Percentiles rank a stretch among this genome's conserved stretches.
These are phyloP conservation scores for Pseudorasbora parva DNA, from an alignment of 2,113 vertebrate genomes.

Conservation along the genomic window DNA sequence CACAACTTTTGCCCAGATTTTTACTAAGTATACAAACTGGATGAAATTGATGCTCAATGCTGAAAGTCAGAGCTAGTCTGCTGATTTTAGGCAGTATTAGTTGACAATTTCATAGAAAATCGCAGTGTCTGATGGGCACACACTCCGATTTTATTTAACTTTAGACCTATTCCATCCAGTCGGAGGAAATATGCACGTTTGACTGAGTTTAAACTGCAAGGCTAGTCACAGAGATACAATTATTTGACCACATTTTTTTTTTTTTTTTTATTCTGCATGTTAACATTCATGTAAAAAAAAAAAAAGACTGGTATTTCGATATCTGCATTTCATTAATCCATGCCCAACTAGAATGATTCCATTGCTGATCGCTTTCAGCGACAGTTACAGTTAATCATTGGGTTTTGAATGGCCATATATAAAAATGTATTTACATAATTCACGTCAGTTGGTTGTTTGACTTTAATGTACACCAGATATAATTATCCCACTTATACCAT, in stretches of 20 bases:
- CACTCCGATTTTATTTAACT: neutral
- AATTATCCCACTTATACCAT: neutral
- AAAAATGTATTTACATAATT: neutral
- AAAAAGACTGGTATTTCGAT: neutral
- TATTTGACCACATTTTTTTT: neutral
- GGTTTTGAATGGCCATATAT: neutral
- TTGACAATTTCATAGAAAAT: neutral
- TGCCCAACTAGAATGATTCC: neutral
- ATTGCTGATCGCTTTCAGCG: neutral
- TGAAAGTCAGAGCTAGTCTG: neutral
- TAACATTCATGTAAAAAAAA: neutral
- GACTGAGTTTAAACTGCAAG: neutral
- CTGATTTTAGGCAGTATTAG: neutral
- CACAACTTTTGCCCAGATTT: neutral
- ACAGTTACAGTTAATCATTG: neutral
- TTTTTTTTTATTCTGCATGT: neutral
- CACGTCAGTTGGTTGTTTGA: neutral
- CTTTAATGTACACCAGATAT: neutral
- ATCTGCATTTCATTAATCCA: neutral
- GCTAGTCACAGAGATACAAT: neutral
- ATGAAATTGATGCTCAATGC: neutral
- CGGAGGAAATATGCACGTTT: neutral
- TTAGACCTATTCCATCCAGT: neutral
- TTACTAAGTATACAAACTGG: neutral
- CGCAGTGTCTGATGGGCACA: neutral